Base-by-base conservation (phyloP, 2,888 invertebrate genomes). In the Psylliodes chrysocephalus region DNA sequence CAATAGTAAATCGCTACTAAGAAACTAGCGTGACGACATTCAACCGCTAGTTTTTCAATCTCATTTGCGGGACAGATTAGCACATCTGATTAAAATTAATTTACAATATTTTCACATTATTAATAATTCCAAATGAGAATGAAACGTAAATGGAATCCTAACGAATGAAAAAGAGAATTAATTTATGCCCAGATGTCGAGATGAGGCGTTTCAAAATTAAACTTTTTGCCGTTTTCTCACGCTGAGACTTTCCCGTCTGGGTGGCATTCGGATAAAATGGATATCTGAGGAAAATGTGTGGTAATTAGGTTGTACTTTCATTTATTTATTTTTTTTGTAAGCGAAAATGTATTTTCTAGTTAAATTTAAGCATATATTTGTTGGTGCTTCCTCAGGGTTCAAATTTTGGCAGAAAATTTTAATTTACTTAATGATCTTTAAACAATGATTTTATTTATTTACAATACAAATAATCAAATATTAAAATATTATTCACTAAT, bases 81-180 rank as follows among this genome's bases (percentile, higher is more conserved):
- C 19, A 25, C 15, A 14, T 14, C 38, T 49, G 40, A 52, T 60
- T 64, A 64, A 52, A 61, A 60, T 60, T 61, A 56, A 64, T 52
- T 52, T 38, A 57, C 38, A 40, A 51, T 25, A 40, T 59, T 57
- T 56, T 56, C 49, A 44, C 49, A 33, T 60, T 55, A 60, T 60
- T 60, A 64, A 46, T 51, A 52, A 60, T 56, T 60, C 56, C 42
- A 57, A 38, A 28, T 40, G 35, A 44, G 47, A 60, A 56, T 22
- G 55, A 47, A 17, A 51, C 49, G 25, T 17, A 40, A 33, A 35
- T 30, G 30, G 35, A 35, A 42, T 42, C 1, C 18, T 10, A 18
- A 14, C 42, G 28, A 28, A 49, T 30, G 17, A 49, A 49, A 28
- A 25, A 15, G 49, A 15, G 28, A 25, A n/a, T 28, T 49, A 49